Evolutionary conservation across 1,140 invertebrate genomes (phyloP).

Genomic region (Diachasma alloeum): DNA sequence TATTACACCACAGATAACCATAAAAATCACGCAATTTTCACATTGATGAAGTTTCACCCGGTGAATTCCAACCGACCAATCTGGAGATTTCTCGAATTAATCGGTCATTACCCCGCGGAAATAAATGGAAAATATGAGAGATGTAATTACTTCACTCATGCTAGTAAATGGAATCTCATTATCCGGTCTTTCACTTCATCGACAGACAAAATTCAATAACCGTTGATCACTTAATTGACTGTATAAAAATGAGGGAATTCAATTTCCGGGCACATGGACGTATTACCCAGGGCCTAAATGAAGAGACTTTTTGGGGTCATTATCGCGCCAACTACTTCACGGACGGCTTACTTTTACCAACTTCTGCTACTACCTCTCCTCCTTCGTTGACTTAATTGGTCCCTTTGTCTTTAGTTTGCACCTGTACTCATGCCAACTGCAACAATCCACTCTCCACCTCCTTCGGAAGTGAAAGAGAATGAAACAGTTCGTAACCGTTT

Average conservation of each 20-base stretch:
- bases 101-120: constrained; percentile 14
- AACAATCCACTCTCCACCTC: not conserved
- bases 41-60: constrained; percentile 6
- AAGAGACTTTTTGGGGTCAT: not conserved
- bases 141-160: not conserved
- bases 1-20: not conserved
- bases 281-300: too few species aligned
- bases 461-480: too few species aligned
- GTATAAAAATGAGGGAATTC: not conserved
- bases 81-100: constrained; percentile 24
- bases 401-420: not conserved
- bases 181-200: not conserved
- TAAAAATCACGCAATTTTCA: constrained; percentile 24
- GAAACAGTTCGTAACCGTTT: not conserved
- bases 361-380: not conserved
- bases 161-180: not conserved
- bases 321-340: not conserved
- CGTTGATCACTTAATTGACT: not conserved
- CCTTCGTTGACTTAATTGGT: not conserved
- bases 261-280: not conserved
- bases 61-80: not conserved
- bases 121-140: not conserved
- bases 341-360: not conserved
- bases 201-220: not conserved
- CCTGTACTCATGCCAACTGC: not conserved